Conservation (phyloP, 2,888 invertebrate species). For the Phragmatobia fuliginosa region DNA sequence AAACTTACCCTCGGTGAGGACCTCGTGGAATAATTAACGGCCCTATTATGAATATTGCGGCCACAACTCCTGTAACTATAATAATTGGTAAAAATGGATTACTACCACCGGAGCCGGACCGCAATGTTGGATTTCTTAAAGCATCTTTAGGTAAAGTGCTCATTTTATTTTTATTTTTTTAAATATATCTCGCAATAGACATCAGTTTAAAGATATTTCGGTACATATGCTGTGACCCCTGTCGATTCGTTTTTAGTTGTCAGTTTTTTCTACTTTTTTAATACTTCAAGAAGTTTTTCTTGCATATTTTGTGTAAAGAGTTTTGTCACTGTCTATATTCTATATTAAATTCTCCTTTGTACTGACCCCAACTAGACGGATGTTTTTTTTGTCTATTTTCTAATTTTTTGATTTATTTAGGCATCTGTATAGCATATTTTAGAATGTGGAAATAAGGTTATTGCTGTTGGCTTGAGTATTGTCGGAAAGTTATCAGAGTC, state of each 20-base stretch:
- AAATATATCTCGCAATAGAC: not conserved
- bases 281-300: not conserved
- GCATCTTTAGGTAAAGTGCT: not conserved
- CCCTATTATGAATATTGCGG: constrained; percentile 57
- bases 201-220: not conserved
- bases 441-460: no score
- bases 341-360: not conserved
- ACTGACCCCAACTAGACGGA: no score
- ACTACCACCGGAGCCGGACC: not conserved
- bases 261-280: not conserved
- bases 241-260: not conserved
- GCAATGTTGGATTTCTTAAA: not conserved
- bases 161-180: not conserved
- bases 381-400: not conserved
- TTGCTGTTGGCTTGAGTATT: no score
- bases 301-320: not conserved
- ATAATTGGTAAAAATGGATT: constrained; percentile 37
- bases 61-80: constrained; percentile 54
- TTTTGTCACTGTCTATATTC: not conserved
- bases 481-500: not conserved
- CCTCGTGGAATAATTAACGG: constrained; percentile 58
- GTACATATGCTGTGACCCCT: not conserved
- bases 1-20: constrained; percentile 57
- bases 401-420: not conserved
- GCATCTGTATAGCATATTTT: not conserved